Percentiles rank a stretch among this genome's conserved stretches.
These are phyloP conservation scores for Pelochelys cantorii DNA, from an alignment of 2,797 vertebrate species.

Conservation along the genomic window DNA sequence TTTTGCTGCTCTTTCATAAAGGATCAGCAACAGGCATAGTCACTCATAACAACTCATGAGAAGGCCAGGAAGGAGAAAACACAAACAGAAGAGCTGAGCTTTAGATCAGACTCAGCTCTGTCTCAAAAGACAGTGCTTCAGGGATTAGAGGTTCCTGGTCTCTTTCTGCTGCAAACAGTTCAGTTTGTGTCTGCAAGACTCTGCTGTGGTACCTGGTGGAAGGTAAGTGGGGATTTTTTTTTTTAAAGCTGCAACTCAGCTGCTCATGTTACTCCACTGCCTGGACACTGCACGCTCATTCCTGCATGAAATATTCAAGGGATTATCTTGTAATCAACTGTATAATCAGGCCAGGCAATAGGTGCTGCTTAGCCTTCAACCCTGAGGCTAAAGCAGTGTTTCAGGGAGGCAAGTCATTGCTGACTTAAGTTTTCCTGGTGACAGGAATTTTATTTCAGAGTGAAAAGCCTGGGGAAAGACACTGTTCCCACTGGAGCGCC, in stretches of 20 bases:
- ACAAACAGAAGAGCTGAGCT: conserved; percentile 1
- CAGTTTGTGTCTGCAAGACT: conserved; percentile 15
- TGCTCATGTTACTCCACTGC: conserved; percentile 67
- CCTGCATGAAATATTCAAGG: conserved; percentile 76
- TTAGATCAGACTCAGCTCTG: conserved; percentile 14
- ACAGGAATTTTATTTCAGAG: neutral
- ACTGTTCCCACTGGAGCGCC: neutral
- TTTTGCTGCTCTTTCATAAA: neutral
- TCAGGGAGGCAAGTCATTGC: neutral
- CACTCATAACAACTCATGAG: neutral
- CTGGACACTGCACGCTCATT: conserved; percentile 35
- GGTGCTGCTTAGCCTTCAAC: conserved; percentile 22
- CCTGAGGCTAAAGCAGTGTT: neutral
- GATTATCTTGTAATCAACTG: conserved; percentile 75
- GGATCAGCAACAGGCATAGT: neutral
- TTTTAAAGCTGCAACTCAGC: conserved; percentile 46
- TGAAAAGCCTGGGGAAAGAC: neutral
- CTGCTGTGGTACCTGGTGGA: conserved; percentile 25
- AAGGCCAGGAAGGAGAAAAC: neutral
- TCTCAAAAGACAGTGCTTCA: rapidly evolving
- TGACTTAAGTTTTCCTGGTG: neutral
- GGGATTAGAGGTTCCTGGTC: conserved; percentile 13
- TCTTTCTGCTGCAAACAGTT: neutral
- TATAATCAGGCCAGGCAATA: conserved; percentile 41
- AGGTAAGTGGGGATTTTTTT: conserved; percentile 49